A percentile compares a stretch with the other conserved stretches of the same genome.
Evolutionary conservation across 1,140 invertebrate genomes (phyloP).

Genomic region (Drosophila nikananu): DNA sequence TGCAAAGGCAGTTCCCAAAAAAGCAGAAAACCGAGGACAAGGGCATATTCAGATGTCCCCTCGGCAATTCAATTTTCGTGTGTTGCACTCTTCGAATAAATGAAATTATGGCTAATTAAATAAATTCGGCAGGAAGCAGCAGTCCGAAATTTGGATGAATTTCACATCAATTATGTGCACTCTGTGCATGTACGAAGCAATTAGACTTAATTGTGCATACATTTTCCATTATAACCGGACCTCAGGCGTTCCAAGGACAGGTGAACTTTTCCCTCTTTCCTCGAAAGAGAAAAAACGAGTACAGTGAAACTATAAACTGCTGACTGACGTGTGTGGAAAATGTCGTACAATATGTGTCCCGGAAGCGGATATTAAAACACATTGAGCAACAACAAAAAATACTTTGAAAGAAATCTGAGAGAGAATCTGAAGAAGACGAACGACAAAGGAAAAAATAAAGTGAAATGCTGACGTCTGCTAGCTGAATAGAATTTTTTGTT

Average conservation of each 20-base stretch:
- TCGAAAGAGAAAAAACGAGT: neutral
- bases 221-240: conserved; percentile 58
- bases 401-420: conserved; percentile 7
- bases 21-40: neutral
- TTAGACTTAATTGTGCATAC: conserved; percentile 75
- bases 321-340: conserved; percentile 25
- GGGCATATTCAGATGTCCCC: conserved; percentile 6
- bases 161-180: conserved; percentile 27
- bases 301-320: neutral
- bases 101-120: conserved; percentile 43
- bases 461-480: conserved; percentile 46
- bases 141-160: conserved; percentile 16
- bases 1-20: neutral
- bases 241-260: conserved; percentile 7
- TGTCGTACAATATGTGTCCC: conserved; percentile 53
- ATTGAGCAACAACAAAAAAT: neutral
- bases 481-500: conserved; percentile 7
- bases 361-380: conserved; percentile 76
- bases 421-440: conserved; percentile 22
- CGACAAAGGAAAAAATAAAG: conserved; percentile 51
- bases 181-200: conserved; percentile 38
- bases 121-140: conserved; percentile 20
- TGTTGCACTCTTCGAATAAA: conserved; percentile 22
- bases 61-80: neutral
- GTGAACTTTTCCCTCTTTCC: neutral